Evolutionary conservation across 2,888 invertebrate species (phyloP).

Genomic region (Drosophila cognata): DNA sequence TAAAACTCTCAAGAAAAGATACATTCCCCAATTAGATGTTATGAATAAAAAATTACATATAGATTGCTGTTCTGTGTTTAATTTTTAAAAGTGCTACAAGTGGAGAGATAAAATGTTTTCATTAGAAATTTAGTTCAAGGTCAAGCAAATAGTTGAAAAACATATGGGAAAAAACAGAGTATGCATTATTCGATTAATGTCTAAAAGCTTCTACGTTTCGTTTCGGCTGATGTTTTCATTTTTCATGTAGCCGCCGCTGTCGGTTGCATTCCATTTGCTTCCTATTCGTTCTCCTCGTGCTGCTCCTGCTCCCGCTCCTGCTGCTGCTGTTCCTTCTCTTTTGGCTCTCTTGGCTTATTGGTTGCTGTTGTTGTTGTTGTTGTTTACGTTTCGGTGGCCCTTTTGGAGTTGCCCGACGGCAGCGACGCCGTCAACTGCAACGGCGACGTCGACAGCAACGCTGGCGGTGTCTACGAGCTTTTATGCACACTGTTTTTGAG

Average conservation of each 20-base stretch:
- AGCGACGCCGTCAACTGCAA: slow-evolving; percentile 20
- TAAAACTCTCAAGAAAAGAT: not conserved
- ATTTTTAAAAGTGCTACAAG: not conserved
- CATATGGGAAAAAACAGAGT: slow-evolving; percentile 17
- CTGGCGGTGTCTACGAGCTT: slow-evolving; percentile 37
- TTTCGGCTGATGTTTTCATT: slow-evolving; percentile 50
- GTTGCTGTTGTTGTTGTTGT: slow-evolving; percentile 58
- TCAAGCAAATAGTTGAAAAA: not conserved
- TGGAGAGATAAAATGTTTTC: not conserved
- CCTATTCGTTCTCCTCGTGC: slow-evolving; percentile 21
- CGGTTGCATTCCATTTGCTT: slow-evolving; percentile 49
- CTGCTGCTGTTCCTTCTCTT: slow-evolving; percentile 32
- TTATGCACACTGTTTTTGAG: slow-evolving; percentile 49
- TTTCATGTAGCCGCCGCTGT: slow-evolving; percentile 57
- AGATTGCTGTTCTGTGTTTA: not conserved
- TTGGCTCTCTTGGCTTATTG: slow-evolving; percentile 41
- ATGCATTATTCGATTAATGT: slow-evolving; percentile 26
- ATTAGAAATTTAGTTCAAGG: not conserved
- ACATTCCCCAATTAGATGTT: not conserved
- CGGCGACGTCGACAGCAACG: slow-evolving; percentile 22
- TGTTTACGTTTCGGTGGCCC: slow-evolving; percentile 69
- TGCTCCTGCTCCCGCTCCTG: slow-evolving; percentile 10
- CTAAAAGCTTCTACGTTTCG: not conserved
- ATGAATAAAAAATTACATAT: not conserved
- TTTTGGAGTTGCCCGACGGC: slow-evolving; percentile 62